Conservation (phyloP, 1,140 invertebrate genomes). For the Hormaphis cornu region DNA sequence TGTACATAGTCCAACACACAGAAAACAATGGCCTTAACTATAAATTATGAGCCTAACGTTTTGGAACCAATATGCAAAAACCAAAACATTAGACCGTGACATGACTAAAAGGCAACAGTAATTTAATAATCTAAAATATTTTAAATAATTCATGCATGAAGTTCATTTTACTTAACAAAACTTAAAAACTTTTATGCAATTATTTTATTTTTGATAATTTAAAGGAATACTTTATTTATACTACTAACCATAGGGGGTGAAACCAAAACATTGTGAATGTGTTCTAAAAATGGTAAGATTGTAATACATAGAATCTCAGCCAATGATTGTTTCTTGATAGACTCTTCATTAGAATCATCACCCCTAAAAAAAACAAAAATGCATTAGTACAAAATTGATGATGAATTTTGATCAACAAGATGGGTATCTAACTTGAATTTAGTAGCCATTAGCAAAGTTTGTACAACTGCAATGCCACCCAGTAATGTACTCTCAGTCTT, state of each 20-base stretch:
- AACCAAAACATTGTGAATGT: constrained; percentile 22
- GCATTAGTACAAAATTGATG: not conserved
- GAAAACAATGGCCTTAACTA: too few relatives aligned
- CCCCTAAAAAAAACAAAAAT: not conserved
- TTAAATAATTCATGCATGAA: too few relatives aligned
- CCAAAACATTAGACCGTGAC: too few relatives aligned
- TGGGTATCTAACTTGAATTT: constrained; percentile 7
- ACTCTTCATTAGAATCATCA: constrained; percentile 6
- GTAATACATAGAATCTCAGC: constrained; percentile 18
- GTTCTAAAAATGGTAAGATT: constrained; percentile 31
- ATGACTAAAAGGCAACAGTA: not conserved
- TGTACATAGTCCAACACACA: not conserved
- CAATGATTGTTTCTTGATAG: constrained; percentile 2
- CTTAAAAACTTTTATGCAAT: not conserved
- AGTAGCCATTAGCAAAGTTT: constrained; percentile 15
- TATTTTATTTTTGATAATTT: too few relatives aligned
- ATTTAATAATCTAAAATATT: not conserved
- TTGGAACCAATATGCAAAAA: too few relatives aligned
- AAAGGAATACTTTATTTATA: not conserved
- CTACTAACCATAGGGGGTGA: not conserved
- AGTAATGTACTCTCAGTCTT: constrained; percentile 28
- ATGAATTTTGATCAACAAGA: not conserved
- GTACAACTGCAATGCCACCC: constrained; percentile 4
- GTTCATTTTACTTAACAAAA: not conserved
- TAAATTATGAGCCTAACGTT: too few relatives aligned